Conservation (phyloP, 2,888 invertebrate species). For the Osmoderma eremita region DNA sequence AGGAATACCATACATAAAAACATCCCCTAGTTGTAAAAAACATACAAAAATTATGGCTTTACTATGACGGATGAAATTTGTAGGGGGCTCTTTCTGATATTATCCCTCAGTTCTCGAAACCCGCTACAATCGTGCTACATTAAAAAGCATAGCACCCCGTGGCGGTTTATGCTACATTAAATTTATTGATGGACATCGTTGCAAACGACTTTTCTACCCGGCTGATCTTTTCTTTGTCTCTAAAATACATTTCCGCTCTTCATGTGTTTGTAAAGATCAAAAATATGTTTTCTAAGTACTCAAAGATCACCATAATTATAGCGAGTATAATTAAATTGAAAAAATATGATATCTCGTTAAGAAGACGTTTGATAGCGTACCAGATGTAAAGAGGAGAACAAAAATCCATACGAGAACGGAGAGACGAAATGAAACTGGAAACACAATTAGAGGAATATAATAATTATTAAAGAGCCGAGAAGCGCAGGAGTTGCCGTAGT, state of each 20-base stretch:
- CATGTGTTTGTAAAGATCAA: no score
- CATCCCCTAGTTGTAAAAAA: slow-evolving; percentile 22
- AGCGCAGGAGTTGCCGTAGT: slow-evolving; percentile 59
- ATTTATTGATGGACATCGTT: slow-evolving; percentile 55
- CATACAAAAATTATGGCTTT: slow-evolving; percentile 40
- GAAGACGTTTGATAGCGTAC: slow-evolving; percentile 2
- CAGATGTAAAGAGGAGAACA: slow-evolving; percentile 40
- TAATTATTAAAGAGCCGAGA: slow-evolving; percentile 61
- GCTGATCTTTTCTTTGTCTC: background rate
- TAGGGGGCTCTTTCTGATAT: slow-evolving; percentile 40
- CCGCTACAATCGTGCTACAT: slow-evolving; percentile 56
- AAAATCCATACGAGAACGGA: slow-evolving; percentile 8
- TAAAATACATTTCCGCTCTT: slow-evolving; percentile 2
- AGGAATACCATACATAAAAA: background rate
- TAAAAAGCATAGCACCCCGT: slow-evolving; percentile 61
- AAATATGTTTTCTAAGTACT: background rate
- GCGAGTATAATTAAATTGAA: slow-evolving; percentile 4
- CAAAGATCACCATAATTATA: background rate
- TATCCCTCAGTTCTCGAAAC: slow-evolving; percentile 42
- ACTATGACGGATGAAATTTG: slow-evolving; percentile 43
- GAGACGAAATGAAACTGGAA: slow-evolving; percentile 47
- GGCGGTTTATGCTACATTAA: slow-evolving; percentile 61
- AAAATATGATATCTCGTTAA: slow-evolving; percentile 32
- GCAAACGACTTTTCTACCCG: slow-evolving; percentile 22
- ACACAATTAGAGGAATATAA: slow-evolving; percentile 63